Percentiles rank a stretch among this genome's conserved stretches.
These are phyloP conservation scores for Melanotaenia duboulayi DNA, from an alignment of 2,113 vertebrate genomes.

Conservation along the genomic window DNA sequence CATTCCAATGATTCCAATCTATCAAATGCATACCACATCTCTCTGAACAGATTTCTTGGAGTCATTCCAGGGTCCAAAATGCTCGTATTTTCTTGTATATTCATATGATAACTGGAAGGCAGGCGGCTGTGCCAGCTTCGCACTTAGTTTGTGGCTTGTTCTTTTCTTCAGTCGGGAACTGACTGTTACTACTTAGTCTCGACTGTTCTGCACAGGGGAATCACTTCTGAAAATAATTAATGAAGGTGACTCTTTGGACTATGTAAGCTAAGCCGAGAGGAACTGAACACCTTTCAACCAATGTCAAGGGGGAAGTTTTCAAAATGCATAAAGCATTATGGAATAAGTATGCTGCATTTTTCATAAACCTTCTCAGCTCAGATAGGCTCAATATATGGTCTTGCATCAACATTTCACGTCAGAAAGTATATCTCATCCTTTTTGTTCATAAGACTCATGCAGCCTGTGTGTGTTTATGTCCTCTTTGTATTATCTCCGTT, in stretches of 20 bases:
- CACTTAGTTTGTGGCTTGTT: constrained; percentile 36
- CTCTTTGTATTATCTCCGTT: constrained; percentile 41
- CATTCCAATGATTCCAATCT: neutral
- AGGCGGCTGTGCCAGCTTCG: constrained; percentile 26
- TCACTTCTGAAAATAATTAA: constrained; percentile 31
- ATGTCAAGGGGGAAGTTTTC: neutral
- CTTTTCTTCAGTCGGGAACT: constrained; percentile 2
- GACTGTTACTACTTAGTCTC: constrained; percentile 2
- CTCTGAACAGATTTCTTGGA: neutral
- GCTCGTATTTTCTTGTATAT: constrained; percentile 15
- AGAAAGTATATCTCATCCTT: neutral
- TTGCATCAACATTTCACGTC: neutral
- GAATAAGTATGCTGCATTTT: neutral
- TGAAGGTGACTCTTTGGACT: constrained; percentile 11
- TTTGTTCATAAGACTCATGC: neutral
- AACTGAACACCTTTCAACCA: neutral
- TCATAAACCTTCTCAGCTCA: neutral
- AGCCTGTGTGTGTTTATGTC: constrained; percentile 15
- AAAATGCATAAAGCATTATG: neutral
- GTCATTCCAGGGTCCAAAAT: neutral
- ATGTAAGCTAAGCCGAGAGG: neutral
- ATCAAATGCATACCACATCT: neutral
- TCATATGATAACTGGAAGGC: constrained; percentile 9
- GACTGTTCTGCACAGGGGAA: neutral
- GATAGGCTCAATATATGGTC: neutral